Evolutionary conservation across 2,113 vertebrate genomes (phyloP), one percentile per base, ranked within the genome.

Genomic region (Actenoides lindsayi): DNA sequence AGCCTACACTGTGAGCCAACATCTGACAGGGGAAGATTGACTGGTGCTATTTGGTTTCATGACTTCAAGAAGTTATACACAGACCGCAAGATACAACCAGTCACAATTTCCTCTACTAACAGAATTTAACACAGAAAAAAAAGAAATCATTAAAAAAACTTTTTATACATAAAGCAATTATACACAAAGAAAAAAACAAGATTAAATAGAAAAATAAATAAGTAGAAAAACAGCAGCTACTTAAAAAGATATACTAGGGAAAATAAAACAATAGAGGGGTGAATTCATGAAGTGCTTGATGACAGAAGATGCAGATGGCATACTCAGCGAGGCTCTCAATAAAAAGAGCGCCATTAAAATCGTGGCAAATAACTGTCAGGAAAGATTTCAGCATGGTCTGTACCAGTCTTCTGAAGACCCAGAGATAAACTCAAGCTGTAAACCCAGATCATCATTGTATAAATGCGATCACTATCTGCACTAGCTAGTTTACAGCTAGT

Each of bases 41-140:
- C 77, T 82, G 69, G 73, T 75, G 62, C 39, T 96, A 85, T 85
- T 85, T 76, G 18, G 77, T 91, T 91, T 94, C 80, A 81, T 54
- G 81, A 79, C 53, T 85, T 53, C 62, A 89, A 31, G 53, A 91
- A 93, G 41, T 70, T 76, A 73, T 46, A 63, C 31, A 73, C 17
- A 77, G 53, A 27, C 50, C 87, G 78, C 28, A 65, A 57, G 21
- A 81, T 91, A 89, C 27, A 90, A 86, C 3, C 27, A 59, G 42
- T 31, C 60, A 81, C 48, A 57, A 67, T 68, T 82, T 81, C 17
- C 41, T 53, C 37, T 63, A 57, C 39, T 80, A 90, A 90, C 5
- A 75, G 20, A 81, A 60, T 77, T 77, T 28, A 65, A 35, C 8
- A 60, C 33, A 78, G 28, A 77, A 63, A 42, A 4, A 39, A 74